Base-by-base conservation (phyloP, 1,140 invertebrate genomes). In the Drosophila fuyamai region DNA sequence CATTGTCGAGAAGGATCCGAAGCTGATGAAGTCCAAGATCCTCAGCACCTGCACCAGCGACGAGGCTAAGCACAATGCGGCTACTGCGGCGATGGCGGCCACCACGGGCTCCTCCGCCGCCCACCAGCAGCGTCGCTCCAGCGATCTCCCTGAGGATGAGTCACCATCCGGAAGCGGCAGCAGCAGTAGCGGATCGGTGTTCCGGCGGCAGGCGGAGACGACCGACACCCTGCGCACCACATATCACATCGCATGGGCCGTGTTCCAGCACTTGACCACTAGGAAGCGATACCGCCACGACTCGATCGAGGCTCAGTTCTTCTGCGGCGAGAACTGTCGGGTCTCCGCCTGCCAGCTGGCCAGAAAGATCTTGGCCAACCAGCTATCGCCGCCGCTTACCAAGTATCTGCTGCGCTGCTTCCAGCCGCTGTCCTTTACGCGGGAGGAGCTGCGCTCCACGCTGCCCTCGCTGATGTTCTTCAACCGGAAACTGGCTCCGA, bases 191-290 rank as follows among this genome's bases (percentile, higher is more conserved):
- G 63, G 63, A 9, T 55, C 71, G 40, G 57, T 71, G 27, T 63
- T 80, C 51, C 72, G 84, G 4, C 77, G 83, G 5, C 83, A 79
- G 27, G 67, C 81, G 2, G 71, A 81, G 60, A 56, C 76, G 23
- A 58, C 72, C 14, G 76, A 67, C 13, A 59, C 79, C 7, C 53
- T 89, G 66, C 75, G 83, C 35, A 88, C 80, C 40, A 89, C 85
- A 54, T 92, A 92, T 73, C 92, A 92, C 62, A 77, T 92, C 18
- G 81, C 91, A 46, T 92, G 92, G 92, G 92, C 86, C 14, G 92
- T 92, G 13, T 92, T 92, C 12, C 82, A 86, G 62, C 83, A 86
- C 46, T 13, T 86, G 54, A 79, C 83, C 9, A 89, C 83, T 14
- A 63, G 91, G 5, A 91, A 92, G 60, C 91, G 91, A 53, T 92